A percentile compares a stretch with the other conserved stretches of the same genome.
Evolutionary conservation across 2,113 vertebrate genomes (phyloP).

Genomic region (Megalops atlanticus): DNA sequence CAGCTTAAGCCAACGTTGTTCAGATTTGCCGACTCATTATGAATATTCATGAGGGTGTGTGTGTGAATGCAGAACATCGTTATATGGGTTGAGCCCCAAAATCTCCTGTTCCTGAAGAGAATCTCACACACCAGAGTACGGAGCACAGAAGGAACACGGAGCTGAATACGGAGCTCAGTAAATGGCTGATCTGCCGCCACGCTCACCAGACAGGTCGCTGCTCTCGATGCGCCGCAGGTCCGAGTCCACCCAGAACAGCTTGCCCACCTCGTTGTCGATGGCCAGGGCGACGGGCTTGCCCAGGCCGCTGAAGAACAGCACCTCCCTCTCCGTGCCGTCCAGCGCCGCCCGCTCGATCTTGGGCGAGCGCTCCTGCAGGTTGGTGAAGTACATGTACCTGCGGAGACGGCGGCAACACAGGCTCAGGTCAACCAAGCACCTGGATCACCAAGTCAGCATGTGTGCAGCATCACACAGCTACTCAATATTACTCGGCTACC

Average conservation of each 20-base stretch:
- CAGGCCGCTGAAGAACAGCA: conserved; percentile 90
- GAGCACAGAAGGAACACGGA: background rate
- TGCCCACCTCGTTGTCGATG: conserved; percentile 87
- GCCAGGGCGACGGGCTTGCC: conserved; percentile 89
- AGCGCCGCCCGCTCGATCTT: conserved; percentile 93
- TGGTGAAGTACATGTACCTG: conserved; percentile 99
- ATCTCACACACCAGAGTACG: too few species aligned
- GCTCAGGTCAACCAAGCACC: background rate
- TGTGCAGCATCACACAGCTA: too few species aligned
- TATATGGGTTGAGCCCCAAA: too few species aligned
- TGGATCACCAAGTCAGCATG: too few species aligned
- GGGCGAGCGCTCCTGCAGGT: conserved; percentile 90
- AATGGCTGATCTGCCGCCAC: background rate
- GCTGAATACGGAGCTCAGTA: background rate
- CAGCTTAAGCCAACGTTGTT: too few species aligned
- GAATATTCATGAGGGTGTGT: too few species aligned
- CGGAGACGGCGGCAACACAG: background rate
- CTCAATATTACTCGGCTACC: too few species aligned
- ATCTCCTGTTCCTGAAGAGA: too few species aligned
- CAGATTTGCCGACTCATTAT: too few species aligned
- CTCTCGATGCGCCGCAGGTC: conserved; percentile 94
- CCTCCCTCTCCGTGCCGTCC: conserved; percentile 94
- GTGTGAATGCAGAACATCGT: too few species aligned
- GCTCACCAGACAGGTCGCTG: conserved; percentile 93
- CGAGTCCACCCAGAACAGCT: conserved; percentile 95